Percentiles rank a stretch among this genome's conserved stretches.
phyloP scores from a whole-genome alignment of 2,888 invertebrate genomes.

The Melipona bicolor region DNA sequence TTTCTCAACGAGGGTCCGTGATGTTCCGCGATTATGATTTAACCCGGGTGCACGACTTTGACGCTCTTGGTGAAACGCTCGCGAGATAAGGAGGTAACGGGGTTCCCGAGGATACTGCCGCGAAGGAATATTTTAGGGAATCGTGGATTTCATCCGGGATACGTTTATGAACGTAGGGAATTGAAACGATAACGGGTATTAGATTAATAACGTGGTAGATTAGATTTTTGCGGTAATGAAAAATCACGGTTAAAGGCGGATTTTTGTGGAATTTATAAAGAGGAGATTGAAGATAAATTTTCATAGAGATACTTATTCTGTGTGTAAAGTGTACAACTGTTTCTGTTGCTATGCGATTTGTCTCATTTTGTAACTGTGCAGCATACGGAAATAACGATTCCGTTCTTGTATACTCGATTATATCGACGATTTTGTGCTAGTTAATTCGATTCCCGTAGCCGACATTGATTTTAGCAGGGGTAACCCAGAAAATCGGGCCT shows the following conservation, averaged over 20 bases:
- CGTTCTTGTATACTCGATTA: neutral
- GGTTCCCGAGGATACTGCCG: neutral
- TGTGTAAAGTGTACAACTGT: no score
- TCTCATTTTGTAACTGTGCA: neutral
- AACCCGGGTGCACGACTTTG: slow-evolving; percentile 11
- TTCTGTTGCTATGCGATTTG: neutral
- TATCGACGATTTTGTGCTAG: neutral
- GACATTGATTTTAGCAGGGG: neutral
- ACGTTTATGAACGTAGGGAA: neutral
- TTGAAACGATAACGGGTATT: neutral
- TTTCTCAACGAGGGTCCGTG: slow-evolving; percentile 17
- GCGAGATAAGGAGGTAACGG: neutral
- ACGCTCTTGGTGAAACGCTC: neutral
- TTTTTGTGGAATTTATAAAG: neutral
- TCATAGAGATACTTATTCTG: neutral
- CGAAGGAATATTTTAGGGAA: neutral
- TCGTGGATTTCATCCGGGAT: neutral
- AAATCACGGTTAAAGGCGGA: neutral
- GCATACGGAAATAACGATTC: neutral
- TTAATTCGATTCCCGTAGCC: neutral
- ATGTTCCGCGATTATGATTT: slow-evolving; percentile 40
- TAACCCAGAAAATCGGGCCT: no score
- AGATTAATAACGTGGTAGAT: no score
- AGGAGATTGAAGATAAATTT: neutral
- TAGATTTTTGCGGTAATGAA: neutral